These are phyloP conservation scores for Drosophila novamexicana DNA, from an alignment of 1,140 invertebrate genomes.

Conservation along the genomic window DNA sequence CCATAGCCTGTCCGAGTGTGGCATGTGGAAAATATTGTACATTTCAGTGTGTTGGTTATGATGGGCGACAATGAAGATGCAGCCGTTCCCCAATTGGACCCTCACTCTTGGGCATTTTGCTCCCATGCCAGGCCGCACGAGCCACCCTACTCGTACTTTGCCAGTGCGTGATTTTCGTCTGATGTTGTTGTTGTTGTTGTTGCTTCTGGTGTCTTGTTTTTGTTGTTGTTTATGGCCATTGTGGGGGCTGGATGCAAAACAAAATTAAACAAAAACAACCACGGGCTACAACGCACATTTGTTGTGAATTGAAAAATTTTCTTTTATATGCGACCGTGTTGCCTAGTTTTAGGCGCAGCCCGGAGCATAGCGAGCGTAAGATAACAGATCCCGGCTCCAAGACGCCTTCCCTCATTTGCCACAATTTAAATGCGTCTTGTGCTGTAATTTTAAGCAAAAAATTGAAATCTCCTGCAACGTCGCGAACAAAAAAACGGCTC, in stretches of 20 bases:
- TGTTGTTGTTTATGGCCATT: conserved; percentile 49
- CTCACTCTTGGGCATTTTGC: neutral
- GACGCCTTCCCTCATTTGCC: conserved; percentile 31
- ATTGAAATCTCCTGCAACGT: conserved; percentile 31
- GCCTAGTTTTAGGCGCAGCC: conserved; percentile 67
- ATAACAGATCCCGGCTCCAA: conserved; percentile 17
- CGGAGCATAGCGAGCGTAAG: conserved; percentile 22
- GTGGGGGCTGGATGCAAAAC: conserved; percentile 49
- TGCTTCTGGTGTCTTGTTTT: neutral
- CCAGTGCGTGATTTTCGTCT: conserved; percentile 47
- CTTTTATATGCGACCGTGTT: conserved; percentile 43
- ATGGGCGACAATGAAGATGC: conserved; percentile 39
- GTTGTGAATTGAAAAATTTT: conserved; percentile 68
- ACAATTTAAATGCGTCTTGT: conserved; percentile 69
- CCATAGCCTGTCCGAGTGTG: conserved; percentile 38
- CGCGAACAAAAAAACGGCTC: conserved; percentile 3
- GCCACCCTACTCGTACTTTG: neutral
- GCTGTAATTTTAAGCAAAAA: conserved; percentile 63
- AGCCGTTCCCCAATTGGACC: conserved; percentile 38
- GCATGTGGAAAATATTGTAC: conserved; percentile 44
- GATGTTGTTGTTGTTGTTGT: conserved; percentile 12
- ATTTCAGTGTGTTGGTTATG: conserved; percentile 29
- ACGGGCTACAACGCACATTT: conserved; percentile 52
- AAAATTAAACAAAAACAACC: conserved; percentile 81
- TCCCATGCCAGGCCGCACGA: neutral